Evolutionary conservation across 2,113 vertebrate genomes (phyloP).

Genomic region (Himantopus leucocephalus): DNA sequence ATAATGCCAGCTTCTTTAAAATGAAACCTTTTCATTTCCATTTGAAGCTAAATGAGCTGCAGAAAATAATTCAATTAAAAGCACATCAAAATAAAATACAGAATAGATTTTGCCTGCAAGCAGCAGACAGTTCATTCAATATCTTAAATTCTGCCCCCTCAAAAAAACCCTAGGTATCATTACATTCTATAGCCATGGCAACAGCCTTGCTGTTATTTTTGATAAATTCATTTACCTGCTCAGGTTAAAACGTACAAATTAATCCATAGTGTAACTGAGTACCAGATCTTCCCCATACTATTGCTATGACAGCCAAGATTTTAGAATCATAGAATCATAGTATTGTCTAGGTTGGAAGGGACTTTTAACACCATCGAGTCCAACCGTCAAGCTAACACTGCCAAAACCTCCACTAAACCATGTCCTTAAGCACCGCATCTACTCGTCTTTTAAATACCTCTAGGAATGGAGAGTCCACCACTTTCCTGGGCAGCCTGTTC

Average conservation of each 20-base stretch:
- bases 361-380: no score
- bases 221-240: background rate
- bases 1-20: background rate
- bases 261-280: background rate
- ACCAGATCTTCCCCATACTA: background rate
- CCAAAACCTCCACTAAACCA: no score
- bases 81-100: background rate
- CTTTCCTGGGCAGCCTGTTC: no score
- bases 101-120: background rate
- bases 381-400: no score
- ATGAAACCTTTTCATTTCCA: background rate
- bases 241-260: background rate
- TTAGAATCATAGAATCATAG: background rate
- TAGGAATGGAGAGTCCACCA: no score
- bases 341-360: no score
- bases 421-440: no score
- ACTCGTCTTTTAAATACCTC: no score
- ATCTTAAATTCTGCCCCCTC: background rate
- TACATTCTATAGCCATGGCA: background rate
- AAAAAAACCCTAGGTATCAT: background rate
- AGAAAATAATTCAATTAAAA: background rate
- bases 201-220: background rate
- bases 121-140: background rate
- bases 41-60: background rate
- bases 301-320: background rate